phyloP scores from a whole-genome alignment of 2,113 vertebrate species.

The Seriola quinqueradiata region DNA sequence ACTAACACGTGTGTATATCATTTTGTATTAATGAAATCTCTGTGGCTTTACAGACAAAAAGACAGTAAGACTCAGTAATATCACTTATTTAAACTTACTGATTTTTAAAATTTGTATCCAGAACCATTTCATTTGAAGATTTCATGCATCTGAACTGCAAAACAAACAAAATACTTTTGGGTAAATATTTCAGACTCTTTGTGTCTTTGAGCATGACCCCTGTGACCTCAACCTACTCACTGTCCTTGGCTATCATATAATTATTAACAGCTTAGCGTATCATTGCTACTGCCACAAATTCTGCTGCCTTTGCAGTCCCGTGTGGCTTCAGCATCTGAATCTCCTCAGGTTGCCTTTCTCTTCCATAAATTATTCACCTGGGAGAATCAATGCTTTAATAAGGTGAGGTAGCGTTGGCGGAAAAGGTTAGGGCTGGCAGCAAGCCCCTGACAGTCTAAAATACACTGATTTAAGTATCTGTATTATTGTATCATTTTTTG shows the following conservation, averaged over 20 bases:
- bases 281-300: conserved; percentile 2
- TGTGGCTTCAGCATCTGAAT: conserved; percentile 17
- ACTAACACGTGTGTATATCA: no score
- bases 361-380: conserved; percentile 45
- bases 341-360: conserved; percentile 46
- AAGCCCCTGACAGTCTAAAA: conserved; percentile 5
- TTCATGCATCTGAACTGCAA: background rate
- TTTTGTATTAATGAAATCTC: background rate
- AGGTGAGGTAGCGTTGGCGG: conserved; percentile 12
- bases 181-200: background rate
- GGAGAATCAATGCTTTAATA: conserved; percentile 34
- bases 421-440: conserved; percentile 18
- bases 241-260: conserved; percentile 32
- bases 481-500: background rate
- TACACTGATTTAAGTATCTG: background rate
- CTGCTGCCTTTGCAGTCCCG: conserved; percentile 1
- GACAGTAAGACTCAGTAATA: background rate
- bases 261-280: background rate
- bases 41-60: background rate
- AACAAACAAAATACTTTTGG: background rate
- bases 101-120: background rate
- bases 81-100: background rate
- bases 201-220: background rate
- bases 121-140: background rate
- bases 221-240: conserved; percentile 25